Base-by-base conservation (phyloP, 2,888 invertebrate genomes). In the Perizoma affinitatum region DNA sequence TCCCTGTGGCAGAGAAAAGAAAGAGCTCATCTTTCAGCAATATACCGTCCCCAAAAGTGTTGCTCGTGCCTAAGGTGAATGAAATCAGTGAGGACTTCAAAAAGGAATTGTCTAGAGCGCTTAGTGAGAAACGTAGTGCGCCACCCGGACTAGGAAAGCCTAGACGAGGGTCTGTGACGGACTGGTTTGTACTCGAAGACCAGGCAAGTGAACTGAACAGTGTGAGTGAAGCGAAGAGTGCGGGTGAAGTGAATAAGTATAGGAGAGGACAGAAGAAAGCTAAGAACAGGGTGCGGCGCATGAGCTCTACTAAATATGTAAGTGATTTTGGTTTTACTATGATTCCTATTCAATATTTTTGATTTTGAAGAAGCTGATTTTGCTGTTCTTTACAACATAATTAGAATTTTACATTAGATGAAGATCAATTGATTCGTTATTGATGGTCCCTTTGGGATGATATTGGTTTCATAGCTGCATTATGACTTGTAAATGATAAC, bases 221-320 rank as follows among this genome's bases (percentile, higher is more conserved):
- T 58, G 51, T 36, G 6, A 68, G 66, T 46, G 64, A 68, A 42
- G 60, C 61, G 54, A 65, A 55, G 40, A 54, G 60, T 58, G 51
- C 33, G 6, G 52, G 58, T 61, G 86, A 86, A 0, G 66, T 71
- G 44, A 88, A 90, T 60, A 87, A 82, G 61, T 90, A 90, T 67
- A 80, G 78, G 58, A 74, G 90, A 63, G 87, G 86, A 1, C 79
- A 84, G 77, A 87, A 86, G 79, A 91, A 90, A 63, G 82, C 85
- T 0, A 66, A 79, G 50, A 86, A 89, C 65, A 72, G 89, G 35
- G 90, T 92, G 5, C 72, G 92, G 9, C 77, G 92, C 67, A 90
- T 90, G 69, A 92, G 92, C 76, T 92, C 92, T 5, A 92, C 92
- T 0, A 92, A 92, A 92, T 92, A 90, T 69, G 92, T 92, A 71